Evolutionary conservation across 1,140 invertebrate species (phyloP), one percentile per base, ranked within the genome.

Genomic region (Brachionus rubens): DNA sequence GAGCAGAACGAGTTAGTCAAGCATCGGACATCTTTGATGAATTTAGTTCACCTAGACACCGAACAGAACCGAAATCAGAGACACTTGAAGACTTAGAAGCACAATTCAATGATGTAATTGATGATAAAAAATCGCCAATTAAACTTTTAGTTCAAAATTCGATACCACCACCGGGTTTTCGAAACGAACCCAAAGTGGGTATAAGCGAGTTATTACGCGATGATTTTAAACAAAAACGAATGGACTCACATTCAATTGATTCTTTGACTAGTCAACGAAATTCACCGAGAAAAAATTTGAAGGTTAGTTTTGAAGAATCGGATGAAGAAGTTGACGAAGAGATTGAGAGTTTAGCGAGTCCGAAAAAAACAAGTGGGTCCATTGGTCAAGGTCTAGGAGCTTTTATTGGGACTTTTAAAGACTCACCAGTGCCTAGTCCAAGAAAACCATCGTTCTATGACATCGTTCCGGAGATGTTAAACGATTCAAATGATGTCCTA

Each of bases 11-110:
- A 59, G 36, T 33, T 6, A 59, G 54, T 9, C 54, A 59, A 59
- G 36, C n/a, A 16, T 59, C 54, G 1, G 54, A 59, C 19, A 19
- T 59, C 10, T 33, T 59, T 16, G 54, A 59, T 9, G 54, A 33
- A 10, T 59, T 59, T 36, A 59, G 30, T 33, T 33, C 54, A 14
- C 54, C 54, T 6, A 59, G 54, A 33, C 19, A 36, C 26, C 26
- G 33, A 14, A 28, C 26, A 7, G 54, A 59, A 6, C 59, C 59
- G 9, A 65, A 65, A 65, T 65, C 59, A 24, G 59, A 65, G 43
- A 43, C 59, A 24, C 2, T 65, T 10, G 59, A 65, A 14, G 59
- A 65, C 10, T 65, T 65, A 36, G 59, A 65, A 65, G 43, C 41
- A 14, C 59, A 65, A 24, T 65, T 65, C n/a, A 43, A 43, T 21